These are phyloP conservation scores for Dioctria linearis DNA, from an alignment of 2,888 invertebrate genomes.

Conservation along the genomic window DNA sequence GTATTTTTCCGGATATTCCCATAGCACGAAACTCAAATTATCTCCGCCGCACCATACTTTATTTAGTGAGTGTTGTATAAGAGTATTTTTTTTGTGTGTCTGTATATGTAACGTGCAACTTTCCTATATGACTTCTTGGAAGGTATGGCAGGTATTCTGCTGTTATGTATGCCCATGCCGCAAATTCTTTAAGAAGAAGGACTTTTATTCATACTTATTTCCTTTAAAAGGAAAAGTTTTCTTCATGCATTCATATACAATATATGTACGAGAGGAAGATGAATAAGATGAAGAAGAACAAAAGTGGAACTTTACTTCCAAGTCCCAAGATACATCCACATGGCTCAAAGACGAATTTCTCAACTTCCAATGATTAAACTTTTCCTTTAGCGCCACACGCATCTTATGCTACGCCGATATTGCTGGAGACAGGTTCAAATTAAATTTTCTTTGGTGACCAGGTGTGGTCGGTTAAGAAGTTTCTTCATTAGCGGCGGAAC, in stretches of 20 bases:
- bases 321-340: conserved; percentile 14
- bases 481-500: conserved; percentile 11
- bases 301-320: conserved; percentile 18
- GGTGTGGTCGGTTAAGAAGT: conserved; percentile 52
- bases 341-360: conserved; percentile 12
- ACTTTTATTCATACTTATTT: conserved; percentile 36
- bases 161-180: background rate
- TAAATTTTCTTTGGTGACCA: conserved; percentile 55
- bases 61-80: background rate
- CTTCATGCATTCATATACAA: background rate
- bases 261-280: too few relatives aligned
- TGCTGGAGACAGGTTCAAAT: conserved; percentile 50
- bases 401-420: background rate
- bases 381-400: conserved; percentile 47
- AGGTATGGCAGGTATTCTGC: too few relatives aligned
- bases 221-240: conserved; percentile 6
- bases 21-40: conserved; percentile 33
- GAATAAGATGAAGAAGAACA: too few relatives aligned
- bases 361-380: conserved; percentile 53
- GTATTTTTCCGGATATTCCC: conserved; percentile 1
- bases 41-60: conserved; percentile 17
- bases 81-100: too few relatives aligned
- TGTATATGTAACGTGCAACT: conserved; percentile 19
- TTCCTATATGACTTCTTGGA: conserved; percentile 4
- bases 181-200: background rate